Base-by-base conservation (phyloP, 2,888 invertebrate species). In the Lasioglossum calceatum region DNA sequence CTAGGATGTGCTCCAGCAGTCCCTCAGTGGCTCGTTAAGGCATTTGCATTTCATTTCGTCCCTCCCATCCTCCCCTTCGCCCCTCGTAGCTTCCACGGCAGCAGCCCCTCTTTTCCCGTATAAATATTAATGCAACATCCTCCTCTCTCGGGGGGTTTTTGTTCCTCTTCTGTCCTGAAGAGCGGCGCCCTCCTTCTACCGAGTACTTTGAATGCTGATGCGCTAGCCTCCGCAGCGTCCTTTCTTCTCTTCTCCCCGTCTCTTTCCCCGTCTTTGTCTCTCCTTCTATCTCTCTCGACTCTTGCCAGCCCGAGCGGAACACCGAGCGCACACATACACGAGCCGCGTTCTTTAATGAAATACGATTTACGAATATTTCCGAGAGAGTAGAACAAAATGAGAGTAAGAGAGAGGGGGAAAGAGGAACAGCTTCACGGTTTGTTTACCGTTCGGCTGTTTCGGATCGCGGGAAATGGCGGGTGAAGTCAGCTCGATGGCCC, bases 81-180 rank as follows among this genome's bases (percentile, higher is more conserved):
- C 85, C 89, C 82, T 77, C 82, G 79, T 23, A 16, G 16, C 90
- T 88, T 92, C 92, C 91, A 85, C 92, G 88, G 87, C 89, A 89
- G 89, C 89, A 54, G 54, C 54, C 92, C 89, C 93, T 93, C 92
- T 92, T 90, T 92, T 93, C 92, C 88, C 94, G 93, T 95, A 95
- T 95, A 95, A 95, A 95, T 95, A 95, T 95, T 95, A 95, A 95
- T 95, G 95, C 95, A 95, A 95, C 95, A 95, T 95, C 94, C 95
- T 94, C 94, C 93, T 93, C 92, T 94, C 93, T 92, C 92, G 91
- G 93, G 93, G 93, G 93, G 93, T 95, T 95, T 95, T 95, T 95
- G 94, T 93, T 94, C 93, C 94, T 94, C 93, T 92, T 90, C 89
- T 87, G 88, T 86, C 86, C 88, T 88, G 87, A 88, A 90, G 88